Evolutionary conservation across 2,888 invertebrate species (phyloP).

Genomic region (Dasysyrphus tricinctus): DNA sequence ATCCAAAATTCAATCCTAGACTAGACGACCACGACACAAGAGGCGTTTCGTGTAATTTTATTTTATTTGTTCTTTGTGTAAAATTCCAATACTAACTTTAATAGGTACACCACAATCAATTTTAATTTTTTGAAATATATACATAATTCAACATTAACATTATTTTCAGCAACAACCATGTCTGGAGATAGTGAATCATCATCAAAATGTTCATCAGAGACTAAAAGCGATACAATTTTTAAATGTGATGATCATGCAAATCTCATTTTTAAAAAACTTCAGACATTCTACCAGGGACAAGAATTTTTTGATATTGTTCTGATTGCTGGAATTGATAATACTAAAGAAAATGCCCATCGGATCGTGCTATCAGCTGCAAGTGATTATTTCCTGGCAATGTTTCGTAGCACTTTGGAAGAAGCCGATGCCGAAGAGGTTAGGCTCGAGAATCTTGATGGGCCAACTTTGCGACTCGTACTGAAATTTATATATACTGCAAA

Average conservation of each 20-base stretch:
- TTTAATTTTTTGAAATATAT: too few species aligned
- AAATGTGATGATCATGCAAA: constrained; percentile 14
- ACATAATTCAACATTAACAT: too few species aligned
- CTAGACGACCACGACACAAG: too few species aligned
- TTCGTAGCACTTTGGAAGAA: constrained; percentile 29
- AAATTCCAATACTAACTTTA: too few species aligned
- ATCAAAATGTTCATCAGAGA: not conserved
- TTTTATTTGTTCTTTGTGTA: too few species aligned
- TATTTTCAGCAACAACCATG: not conserved
- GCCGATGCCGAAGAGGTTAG: constrained; percentile 24
- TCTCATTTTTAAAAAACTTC: constrained; percentile 18
- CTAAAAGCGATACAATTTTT: not conserved
- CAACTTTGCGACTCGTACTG: constrained; percentile 4
- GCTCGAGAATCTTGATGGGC: constrained; percentile 22
- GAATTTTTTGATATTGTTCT: constrained; percentile 33
- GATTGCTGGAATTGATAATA: constrained; percentile 24
- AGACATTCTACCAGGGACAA: constrained; percentile 14
- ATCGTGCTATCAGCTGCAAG: constrained; percentile 29
- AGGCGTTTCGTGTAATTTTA: too few species aligned
- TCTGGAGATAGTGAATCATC: not conserved
- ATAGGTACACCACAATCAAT: too few species aligned
- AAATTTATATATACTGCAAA: constrained; percentile 18
- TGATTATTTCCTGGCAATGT: constrained; percentile 37
- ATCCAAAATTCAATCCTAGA: too few species aligned
- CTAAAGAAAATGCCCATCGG: constrained; percentile 23